These are phyloP conservation scores for Polia nebulosa DNA, from an alignment of 2,888 invertebrate species.

Conservation along the genomic window DNA sequence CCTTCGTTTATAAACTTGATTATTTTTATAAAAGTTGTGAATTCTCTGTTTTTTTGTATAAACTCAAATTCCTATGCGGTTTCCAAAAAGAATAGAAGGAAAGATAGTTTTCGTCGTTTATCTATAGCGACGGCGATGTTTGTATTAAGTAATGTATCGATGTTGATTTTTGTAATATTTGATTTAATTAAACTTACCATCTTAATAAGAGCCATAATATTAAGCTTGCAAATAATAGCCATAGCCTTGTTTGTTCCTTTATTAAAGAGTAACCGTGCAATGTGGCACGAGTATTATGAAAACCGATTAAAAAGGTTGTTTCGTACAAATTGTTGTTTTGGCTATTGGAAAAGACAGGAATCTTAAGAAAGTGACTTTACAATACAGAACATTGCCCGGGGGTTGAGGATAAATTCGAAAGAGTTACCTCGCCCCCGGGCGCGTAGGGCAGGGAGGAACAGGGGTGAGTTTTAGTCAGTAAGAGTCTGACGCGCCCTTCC, in stretches of 20 bases:
- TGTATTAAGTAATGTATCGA: slow-evolving; percentile 15
- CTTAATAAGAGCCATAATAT: slow-evolving; percentile 2
- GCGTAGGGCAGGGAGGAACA: no score
- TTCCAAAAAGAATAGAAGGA: neutral
- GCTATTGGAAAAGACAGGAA: neutral
- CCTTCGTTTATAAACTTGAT: slow-evolving; percentile 20
- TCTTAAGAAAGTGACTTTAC: neutral
- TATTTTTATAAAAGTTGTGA: slow-evolving; percentile 15
- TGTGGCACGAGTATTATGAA: slow-evolving; percentile 25
- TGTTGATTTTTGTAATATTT: slow-evolving; percentile 24
- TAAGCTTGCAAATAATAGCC: slow-evolving; percentile 20
- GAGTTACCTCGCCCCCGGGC: no score
- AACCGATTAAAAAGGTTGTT: neutral
- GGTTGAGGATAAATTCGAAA: no score
- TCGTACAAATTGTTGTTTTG: neutral
- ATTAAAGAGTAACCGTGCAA: slow-evolving; percentile 17
- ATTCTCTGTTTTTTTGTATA: slow-evolving; percentile 10
- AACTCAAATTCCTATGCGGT: neutral
- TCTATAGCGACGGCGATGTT: slow-evolving; percentile 12
- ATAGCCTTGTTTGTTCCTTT: slow-evolving; percentile 29
- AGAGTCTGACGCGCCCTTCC: no score
- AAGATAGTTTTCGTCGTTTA: slow-evolving; percentile 1
- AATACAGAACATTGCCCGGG: no score
- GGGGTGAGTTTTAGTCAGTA: no score
- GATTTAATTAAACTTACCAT: slow-evolving; percentile 23